Evolutionary conservation across 2,113 vertebrate species (phyloP), one percentile per base, ranked within the genome.

Genomic region (Heptranchias perlo): DNA sequence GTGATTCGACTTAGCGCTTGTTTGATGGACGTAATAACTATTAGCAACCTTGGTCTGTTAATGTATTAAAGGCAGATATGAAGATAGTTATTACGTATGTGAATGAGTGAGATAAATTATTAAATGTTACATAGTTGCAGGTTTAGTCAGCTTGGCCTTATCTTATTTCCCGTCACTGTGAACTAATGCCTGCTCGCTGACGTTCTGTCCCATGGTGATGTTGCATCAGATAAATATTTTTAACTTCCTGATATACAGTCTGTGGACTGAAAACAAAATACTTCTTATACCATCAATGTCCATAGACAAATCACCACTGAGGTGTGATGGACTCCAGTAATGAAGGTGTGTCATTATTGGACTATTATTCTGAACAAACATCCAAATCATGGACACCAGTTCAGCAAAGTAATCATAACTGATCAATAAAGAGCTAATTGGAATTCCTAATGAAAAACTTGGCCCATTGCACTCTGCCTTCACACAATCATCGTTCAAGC

Each of bases 191-290:
- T 14, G 86, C 86, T 89, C 52, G 35, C 28, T 54, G 23, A 89
- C 3, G 28, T 89, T 89, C 49, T 58, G 28, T 52, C 58, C 86
- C 58, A 16, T 58, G 86, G 49, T 35, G 86, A 58, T 54, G 49
- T 21, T 89, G 28, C 49, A 89, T 89, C 52, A 89, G 86, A 89
- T 89, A 89, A 89, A 89, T 89, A 89, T 52, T 49, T 49, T 58
- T 58, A 54, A 35, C 86, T 89, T 52, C 28, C 86, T 52, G 28
- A 58, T 35, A 3, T 35, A 89, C 28, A 16, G 49, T 35, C n/a
- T 82, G 76, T 31, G 52, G 86, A 54, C 14, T 58, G 47, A 89
- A 58, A 58, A 89, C 47, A 89, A 31, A 89, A 49, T 89, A 25
- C 6, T 52, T 54, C 25, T 1, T 52, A 14, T 6, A 89, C 52